Evolutionary conservation across 2,888 invertebrate genomes (phyloP).

Genomic region (Torymus auratus): DNA sequence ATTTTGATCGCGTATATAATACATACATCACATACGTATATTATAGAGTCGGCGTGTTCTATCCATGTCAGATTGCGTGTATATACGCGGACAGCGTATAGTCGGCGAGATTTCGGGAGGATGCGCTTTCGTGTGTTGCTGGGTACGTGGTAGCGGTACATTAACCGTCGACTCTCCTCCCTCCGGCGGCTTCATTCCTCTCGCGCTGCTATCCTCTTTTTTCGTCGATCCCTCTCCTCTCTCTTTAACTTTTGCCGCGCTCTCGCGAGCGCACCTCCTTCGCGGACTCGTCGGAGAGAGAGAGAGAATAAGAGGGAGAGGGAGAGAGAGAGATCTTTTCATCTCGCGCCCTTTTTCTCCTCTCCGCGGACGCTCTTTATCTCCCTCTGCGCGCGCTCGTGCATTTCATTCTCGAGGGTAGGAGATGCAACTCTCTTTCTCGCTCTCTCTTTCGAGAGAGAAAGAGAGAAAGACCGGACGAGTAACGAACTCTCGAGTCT

Average conservation of each 20-base stretch:
- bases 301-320: too few species aligned
- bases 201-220: too few species aligned
- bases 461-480: not conserved
- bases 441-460: too few species aligned
- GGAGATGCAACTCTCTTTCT: conserved; percentile 34
- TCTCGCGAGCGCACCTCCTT: not conserved
- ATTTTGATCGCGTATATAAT: conserved; percentile 30
- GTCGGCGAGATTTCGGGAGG: not conserved
- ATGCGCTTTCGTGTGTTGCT: conserved; percentile 46
- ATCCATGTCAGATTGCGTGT: too few species aligned
- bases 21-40: conserved; percentile 10
- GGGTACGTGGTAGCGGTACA: conserved; percentile 67
- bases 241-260: conserved; percentile 34
- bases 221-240: not conserved
- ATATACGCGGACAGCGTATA: too few species aligned
- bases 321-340: conserved; percentile 29
- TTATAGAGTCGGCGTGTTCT: not conserved
- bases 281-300: not conserved
- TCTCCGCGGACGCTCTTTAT: conserved; percentile 12
- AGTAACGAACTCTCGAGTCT: conserved; percentile 36
- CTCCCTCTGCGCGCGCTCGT: not conserved
- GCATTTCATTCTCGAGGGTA: conserved; percentile 19
- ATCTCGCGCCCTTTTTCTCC: conserved; percentile 44
- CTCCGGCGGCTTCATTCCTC: conserved; percentile 49
- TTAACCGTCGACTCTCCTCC: conserved; percentile 65